Evolutionary conservation across 2,888 invertebrate genomes (phyloP), one percentile per base, ranked within the genome.

Genomic region (Parthenolecanium corni): DNA sequence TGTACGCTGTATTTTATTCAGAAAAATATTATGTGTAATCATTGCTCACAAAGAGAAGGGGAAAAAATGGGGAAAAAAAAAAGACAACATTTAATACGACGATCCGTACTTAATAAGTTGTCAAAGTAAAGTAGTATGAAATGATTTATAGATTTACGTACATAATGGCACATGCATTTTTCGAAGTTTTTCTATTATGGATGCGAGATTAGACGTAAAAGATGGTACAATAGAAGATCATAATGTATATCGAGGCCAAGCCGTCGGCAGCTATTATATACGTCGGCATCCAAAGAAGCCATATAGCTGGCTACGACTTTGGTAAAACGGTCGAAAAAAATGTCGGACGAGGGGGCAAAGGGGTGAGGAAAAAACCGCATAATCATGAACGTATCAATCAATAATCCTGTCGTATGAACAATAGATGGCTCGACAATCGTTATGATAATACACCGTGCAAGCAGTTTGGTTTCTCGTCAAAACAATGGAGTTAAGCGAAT

Each of bases 371-470:
- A 52, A 44, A 63, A 51, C 52, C 61, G 51, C 58, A 58, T 58
- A 58, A 58, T 58, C 58, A 58, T 58, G 58, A 20, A 58, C 58
- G 58, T 58, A 38, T 58, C 58, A 58, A 58, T 58, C 58, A 58
- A 58, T 58, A 58, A 58, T 58, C 58, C 58, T 58, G 58, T 58
- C 58, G 46, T 31, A 49, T 36, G 47, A 47, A 58, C 58, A 58
- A 58, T 47, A 58, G 58, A 58, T 46, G 46, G 31, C 5, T 58
- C 58, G 36, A 58, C 58, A 58, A 47, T 58, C 46, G 49, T 58
- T 58, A 58, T 58, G 47, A 58, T 58, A 58, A 58, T 58, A 58
- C 31, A 31, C 31, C 31, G 47, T 58, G 20, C 24, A 44, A 14
- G 21, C 36, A 47, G 20, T 21, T 12, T 20, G 58, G 46, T 47